Percentiles rank a stretch among this genome's conserved stretches.
Conservation (phyloP, 2,797 vertebrate genomes). For the Buphagus erythrorhynchus region DNA sequence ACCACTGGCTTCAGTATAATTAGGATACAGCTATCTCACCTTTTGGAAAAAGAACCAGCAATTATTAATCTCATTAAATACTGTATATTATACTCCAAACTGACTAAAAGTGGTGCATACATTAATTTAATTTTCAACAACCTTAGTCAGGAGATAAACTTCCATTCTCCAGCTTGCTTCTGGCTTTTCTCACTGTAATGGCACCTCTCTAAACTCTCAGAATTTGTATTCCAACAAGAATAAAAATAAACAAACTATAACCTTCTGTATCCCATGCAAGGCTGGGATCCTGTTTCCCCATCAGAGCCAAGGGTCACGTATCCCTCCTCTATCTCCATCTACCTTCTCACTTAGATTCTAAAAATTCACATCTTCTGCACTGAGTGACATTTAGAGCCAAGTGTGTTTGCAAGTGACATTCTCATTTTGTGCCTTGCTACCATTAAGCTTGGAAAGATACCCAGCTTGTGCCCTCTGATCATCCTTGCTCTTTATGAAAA, state of each 20-base stretch:
- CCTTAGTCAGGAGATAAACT: not conserved
- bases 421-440: not conserved
- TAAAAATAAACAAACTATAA: constrained; percentile 65
- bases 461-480: not conserved
- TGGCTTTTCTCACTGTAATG: not conserved
- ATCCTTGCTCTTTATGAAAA: not conserved
- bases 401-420: constrained; percentile 2
- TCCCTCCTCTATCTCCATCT: constrained; percentile 33
- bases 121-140: not conserved
- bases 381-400: constrained; percentile 34
- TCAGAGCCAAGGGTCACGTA: constrained; percentile 9
- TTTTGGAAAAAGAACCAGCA: not conserved
- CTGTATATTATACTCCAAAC: not conserved
- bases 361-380: constrained; percentile 57
- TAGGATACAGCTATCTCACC: not conserved
- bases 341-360: constrained; percentile 43
- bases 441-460: not conserved
- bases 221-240: constrained; percentile 39
- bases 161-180: not conserved
- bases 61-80: not conserved
- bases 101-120: not conserved
- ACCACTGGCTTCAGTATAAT: not conserved
- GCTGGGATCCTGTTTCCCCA: constrained; percentile 48
- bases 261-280: not conserved
- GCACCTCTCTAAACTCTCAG: not conserved